A percentile compares a stretch with the other conserved stretches of the same genome.
Evolutionary conservation across 2,888 invertebrate genomes (phyloP).

Genomic region (Platycheirus albimanus): DNA sequence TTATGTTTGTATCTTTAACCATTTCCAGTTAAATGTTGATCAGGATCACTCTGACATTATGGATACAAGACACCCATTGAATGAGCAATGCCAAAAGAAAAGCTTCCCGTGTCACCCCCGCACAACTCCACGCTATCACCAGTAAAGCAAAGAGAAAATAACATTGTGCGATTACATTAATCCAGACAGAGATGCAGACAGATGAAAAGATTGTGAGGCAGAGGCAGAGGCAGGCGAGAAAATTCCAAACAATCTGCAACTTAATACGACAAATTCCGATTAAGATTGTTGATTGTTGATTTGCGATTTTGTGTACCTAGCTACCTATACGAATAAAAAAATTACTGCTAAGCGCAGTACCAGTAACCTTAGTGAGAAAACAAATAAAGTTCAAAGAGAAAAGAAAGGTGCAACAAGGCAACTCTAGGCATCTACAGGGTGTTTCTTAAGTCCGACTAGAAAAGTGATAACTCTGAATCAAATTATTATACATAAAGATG

Average conservation of each 20-base stretch:
- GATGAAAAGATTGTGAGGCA: slow-evolving; percentile 21
- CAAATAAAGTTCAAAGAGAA: background rate
- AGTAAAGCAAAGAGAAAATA: slow-evolving; percentile 52
- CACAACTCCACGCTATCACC: background rate
- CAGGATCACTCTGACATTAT: slow-evolving; percentile 46
- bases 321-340: slow-evolving; percentile 17
- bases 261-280: slow-evolving; percentile 63
- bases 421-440: background rate
- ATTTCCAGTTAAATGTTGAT: slow-evolving; percentile 40
- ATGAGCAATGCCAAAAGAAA: slow-evolving; percentile 42
- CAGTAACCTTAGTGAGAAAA: slow-evolving; percentile 51
- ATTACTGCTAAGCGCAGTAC: slow-evolving; percentile 35
- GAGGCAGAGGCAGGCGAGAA: slow-evolving; percentile 12
- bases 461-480: too few relatives aligned
- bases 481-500: too few relatives aligned
- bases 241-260: slow-evolving; percentile 46
- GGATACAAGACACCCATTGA: slow-evolving; percentile 22
- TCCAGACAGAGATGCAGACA: slow-evolving; percentile 56
- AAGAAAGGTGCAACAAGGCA: slow-evolving; percentile 48
- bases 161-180: slow-evolving; percentile 42
- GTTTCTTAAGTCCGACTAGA: too few relatives aligned
- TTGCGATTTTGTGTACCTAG: slow-evolving; percentile 21
- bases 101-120: slow-evolving; percentile 7
- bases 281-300: slow-evolving; percentile 56
- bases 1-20: slow-evolving; percentile 5